These are phyloP conservation scores for Nysson spinosus DNA, from an alignment of 2,888 invertebrate species.

Conservation along the genomic window DNA sequence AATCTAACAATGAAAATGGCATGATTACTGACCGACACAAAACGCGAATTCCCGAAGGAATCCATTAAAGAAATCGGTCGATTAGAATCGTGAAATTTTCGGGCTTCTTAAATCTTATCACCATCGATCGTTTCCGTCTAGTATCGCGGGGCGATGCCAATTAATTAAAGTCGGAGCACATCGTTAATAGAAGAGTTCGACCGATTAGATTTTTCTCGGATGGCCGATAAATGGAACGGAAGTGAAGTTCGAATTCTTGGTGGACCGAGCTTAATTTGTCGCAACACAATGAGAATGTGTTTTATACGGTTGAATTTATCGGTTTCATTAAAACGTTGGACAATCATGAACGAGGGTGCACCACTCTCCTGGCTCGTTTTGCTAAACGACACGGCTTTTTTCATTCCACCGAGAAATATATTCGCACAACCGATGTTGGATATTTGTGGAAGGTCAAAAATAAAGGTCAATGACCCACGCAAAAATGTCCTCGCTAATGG, in stretches of 20 bases:
- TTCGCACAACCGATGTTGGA: not conserved
- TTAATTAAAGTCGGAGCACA: slow-evolving; percentile 9
- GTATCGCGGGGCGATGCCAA: no score
- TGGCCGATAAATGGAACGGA: slow-evolving; percentile 12
- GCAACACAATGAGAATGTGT: slow-evolving; percentile 50
- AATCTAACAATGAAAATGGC: no score
- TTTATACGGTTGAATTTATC: slow-evolving; percentile 56
- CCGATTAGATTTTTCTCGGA: slow-evolving; percentile 13
- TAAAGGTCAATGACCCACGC: slow-evolving; percentile 24
- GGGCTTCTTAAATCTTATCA: no score
- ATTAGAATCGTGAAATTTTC: no score
- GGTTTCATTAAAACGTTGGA: slow-evolving; percentile 58
- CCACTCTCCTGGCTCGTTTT: slow-evolving; percentile 1
- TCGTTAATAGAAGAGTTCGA: slow-evolving; percentile 9
- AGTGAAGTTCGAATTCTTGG: slow-evolving; percentile 17
- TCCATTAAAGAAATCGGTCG: no score
- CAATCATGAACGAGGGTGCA: slow-evolving; percentile 6
- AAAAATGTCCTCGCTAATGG: not conserved
- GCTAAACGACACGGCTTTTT: slow-evolving; percentile 1
- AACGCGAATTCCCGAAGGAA: no score
- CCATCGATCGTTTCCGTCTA: no score
- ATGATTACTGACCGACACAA: no score
- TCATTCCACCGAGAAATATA: not conserved
- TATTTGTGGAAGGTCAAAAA: slow-evolving; percentile 6
- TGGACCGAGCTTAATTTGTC: slow-evolving; percentile 31